phyloP scores from a whole-genome alignment of 1,140 invertebrate genomes.

The Liolophura sinensis region DNA sequence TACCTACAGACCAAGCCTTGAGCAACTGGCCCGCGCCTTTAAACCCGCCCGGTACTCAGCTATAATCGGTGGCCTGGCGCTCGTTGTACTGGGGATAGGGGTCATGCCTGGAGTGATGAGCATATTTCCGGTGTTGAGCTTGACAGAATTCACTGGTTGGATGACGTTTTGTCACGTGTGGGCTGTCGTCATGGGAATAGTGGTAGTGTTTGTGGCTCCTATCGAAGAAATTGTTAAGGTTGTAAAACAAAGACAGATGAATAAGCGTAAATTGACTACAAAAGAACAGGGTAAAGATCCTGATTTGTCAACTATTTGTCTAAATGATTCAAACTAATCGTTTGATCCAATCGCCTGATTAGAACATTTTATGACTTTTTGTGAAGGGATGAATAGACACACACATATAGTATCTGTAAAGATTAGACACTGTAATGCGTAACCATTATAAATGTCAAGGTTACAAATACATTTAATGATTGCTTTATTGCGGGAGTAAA shows the following conservation, averaged over 20 bases:
- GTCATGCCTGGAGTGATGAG: conserved; percentile 39
- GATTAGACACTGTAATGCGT: no score
- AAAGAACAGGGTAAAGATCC: no score
- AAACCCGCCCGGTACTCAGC: conserved; percentile 30
- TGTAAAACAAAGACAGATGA: conserved; percentile 17
- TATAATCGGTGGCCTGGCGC: conserved; percentile 31
- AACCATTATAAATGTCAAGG: no score
- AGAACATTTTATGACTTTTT: no score
- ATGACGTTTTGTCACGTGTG: conserved; percentile 31
- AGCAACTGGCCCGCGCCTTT: conserved; percentile 33
- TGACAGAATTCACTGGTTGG: conserved; percentile 29
- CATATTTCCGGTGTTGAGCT: conserved; percentile 30
- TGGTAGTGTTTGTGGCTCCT: conserved; percentile 35
- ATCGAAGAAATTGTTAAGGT: conserved; percentile 36
- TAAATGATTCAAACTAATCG: no score
- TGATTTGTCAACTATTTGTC: no score
- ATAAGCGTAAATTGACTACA: conserved; percentile 2
- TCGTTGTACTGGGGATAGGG: conserved; percentile 24
- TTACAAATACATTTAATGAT: no score
- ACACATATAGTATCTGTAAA: no score
- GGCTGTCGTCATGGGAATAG: conserved; percentile 28
- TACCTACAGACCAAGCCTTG: conserved; percentile 29
- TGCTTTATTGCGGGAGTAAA: no score
- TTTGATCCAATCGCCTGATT: no score
- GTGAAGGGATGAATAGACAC: no score